phyloP scores from a whole-genome alignment of 2,888 invertebrate species.

The Tipula helvola region DNA sequence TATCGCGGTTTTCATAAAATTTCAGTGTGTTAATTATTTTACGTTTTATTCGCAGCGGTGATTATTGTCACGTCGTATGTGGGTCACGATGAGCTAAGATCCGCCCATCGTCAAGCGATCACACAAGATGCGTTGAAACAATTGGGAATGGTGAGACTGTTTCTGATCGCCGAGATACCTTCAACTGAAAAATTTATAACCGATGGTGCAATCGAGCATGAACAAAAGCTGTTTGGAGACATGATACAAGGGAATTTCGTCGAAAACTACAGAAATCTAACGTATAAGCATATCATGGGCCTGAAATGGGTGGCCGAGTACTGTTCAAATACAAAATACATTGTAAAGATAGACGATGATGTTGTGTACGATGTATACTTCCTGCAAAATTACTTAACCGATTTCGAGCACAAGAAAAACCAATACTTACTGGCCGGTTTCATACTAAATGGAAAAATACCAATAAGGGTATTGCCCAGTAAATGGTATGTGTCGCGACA shows the following conservation, averaged over 20 bases:
- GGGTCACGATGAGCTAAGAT: slow-evolving; percentile 54
- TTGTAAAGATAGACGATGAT: slow-evolving; percentile 75
- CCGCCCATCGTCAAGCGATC: slow-evolving; percentile 56
- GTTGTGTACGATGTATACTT: slow-evolving; percentile 57
- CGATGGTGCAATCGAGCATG: slow-evolving; percentile 47
- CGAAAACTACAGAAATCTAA: slow-evolving; percentile 69
- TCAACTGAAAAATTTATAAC: slow-evolving; percentile 37
- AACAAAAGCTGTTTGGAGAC: slow-evolving; percentile 51
- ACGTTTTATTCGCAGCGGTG: slow-evolving; percentile 22
- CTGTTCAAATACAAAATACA: slow-evolving; percentile 47
- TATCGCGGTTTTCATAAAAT: neutral
- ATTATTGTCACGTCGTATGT: slow-evolving; percentile 66
- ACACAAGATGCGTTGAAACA: slow-evolving; percentile 41
- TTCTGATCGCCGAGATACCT: slow-evolving; percentile 52
- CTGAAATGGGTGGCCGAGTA: slow-evolving; percentile 55
- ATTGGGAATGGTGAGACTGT: slow-evolving; percentile 50
- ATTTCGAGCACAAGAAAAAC: slow-evolving; percentile 28
- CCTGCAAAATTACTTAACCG: slow-evolving; percentile 37
- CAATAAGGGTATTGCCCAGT: slow-evolving; percentile 51
- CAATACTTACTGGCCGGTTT: slow-evolving; percentile 49
- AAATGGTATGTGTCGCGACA: slow-evolving; percentile 67
- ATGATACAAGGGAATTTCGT: slow-evolving; percentile 63
- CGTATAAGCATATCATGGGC: slow-evolving; percentile 73
- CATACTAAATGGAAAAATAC: slow-evolving; percentile 47
- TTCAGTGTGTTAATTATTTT: neutral